Evolutionary conservation across 2,888 invertebrate genomes (phyloP).

Genomic region (Acanthosepion pharaonis): DNA sequence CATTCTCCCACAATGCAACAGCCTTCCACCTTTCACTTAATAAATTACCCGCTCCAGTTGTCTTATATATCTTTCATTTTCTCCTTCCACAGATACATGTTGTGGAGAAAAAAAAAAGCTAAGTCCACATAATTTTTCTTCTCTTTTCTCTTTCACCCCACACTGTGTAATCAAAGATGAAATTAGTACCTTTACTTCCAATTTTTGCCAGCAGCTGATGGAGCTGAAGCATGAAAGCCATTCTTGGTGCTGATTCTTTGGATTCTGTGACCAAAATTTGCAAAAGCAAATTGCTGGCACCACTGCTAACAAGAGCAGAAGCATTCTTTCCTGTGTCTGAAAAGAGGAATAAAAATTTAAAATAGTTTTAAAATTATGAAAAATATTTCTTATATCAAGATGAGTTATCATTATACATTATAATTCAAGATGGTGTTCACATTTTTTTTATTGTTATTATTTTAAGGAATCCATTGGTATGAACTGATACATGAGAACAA

Average conservation of each 20-base stretch:
- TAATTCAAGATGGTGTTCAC: too few species aligned
- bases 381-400: neutral
- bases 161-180: neutral
- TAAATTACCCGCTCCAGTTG: too few species aligned
- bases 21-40: too few species aligned
- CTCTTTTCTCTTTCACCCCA: too few species aligned
- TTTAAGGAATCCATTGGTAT: too few species aligned
- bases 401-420: neutral
- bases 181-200: slow-evolving; percentile 70
- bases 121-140: too few species aligned
- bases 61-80: too few species aligned
- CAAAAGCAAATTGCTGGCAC: slow-evolving; percentile 68
- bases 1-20: too few species aligned
- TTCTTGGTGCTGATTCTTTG: slow-evolving; percentile 60
- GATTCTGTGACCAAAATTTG: slow-evolving; percentile 66
- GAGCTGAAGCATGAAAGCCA: slow-evolving; percentile 66
- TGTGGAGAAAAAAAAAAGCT: too few species aligned
- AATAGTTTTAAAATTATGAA: neutral
- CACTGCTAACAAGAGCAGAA: slow-evolving; percentile 67
- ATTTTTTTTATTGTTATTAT: too few species aligned
- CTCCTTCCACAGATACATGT: too few species aligned
- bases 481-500: too few species aligned
- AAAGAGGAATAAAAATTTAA: slow-evolving; percentile 47
- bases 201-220: slow-evolving; percentile 71
- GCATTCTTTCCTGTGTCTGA: slow-evolving; percentile 69